These are phyloP conservation scores for Geodia barretti DNA, from an alignment of 37 sponge, comb jelly and placozoan genomes.

Conservation along the genomic window DNA sequence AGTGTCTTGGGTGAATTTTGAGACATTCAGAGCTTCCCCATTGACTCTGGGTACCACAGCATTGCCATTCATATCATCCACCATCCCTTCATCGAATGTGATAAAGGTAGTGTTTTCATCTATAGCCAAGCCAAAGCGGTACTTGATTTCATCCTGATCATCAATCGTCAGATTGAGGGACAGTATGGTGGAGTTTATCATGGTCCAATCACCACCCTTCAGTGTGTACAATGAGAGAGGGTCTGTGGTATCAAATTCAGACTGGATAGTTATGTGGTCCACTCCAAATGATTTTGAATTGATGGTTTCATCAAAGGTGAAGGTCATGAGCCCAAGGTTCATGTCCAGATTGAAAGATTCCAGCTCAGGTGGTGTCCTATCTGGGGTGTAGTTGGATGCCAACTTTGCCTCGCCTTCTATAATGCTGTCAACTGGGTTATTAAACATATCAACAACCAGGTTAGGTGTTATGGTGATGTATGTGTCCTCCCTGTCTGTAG, in stretches of 20 bases:
- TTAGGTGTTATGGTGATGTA: slow-evolving; percentile 64
- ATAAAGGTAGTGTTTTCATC: slow-evolving; percentile 66
- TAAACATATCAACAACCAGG: slow-evolving; percentile 80
- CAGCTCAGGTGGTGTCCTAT: slow-evolving; percentile 74
- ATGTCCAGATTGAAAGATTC: slow-evolving; percentile 69
- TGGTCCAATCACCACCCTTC: slow-evolving; percentile 54
- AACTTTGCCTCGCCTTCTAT: slow-evolving; percentile 30
- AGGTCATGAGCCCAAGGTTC: slow-evolving; percentile 64
- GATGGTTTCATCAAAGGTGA: slow-evolving; percentile 89
- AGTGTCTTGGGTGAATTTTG: slow-evolving; percentile 73
- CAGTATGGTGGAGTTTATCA: slow-evolving; percentile 58
- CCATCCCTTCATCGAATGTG: slow-evolving; percentile 33
- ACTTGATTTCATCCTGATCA: slow-evolving; percentile 80
- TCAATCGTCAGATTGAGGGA: slow-evolving; percentile 41
- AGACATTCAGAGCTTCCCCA: slow-evolving; percentile 49
- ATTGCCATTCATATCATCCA: slow-evolving; percentile 78
- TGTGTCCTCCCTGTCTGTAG: slow-evolving; percentile 34
- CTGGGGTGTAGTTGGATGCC: slow-evolving; percentile 55
- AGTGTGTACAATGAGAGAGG: slow-evolving; percentile 27
- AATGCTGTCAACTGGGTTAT: slow-evolving; percentile 65
- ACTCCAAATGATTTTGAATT: slow-evolving; percentile 66
- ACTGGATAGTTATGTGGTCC: slow-evolving; percentile 52
- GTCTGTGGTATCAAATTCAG: slow-evolving; percentile 19
- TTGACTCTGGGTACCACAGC: slow-evolving; percentile 41
- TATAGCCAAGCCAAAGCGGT: slow-evolving; percentile 62